A percentile compares a stretch with the other conserved stretches of the same genome.
phyloP scores from a whole-genome alignment of 2,888 invertebrate species.

The Sarcophaga caerulescens region DNA sequence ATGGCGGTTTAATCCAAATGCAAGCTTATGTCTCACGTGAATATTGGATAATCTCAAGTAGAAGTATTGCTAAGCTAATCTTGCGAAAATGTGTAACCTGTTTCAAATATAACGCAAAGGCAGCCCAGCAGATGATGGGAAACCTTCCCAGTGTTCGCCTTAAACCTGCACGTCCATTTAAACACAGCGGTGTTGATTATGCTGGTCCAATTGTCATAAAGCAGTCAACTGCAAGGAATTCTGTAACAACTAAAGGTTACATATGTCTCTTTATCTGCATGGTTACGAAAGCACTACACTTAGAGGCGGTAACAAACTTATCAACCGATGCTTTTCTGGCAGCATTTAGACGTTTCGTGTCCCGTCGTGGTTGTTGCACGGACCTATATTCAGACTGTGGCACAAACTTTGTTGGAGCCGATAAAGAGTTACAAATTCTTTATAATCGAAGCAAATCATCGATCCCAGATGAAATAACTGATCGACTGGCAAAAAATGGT shows the following conservation, averaged over 20 bases:
- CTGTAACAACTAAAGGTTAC: too few relatives aligned
- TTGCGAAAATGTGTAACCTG: conserved; percentile 39
- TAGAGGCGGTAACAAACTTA: conserved; percentile 62
- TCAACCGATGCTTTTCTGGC: conserved; percentile 59
- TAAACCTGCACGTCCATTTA: conserved; percentile 25
- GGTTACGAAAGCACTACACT: conserved; percentile 61
- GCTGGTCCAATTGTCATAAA: neutral
- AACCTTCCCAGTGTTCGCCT: conserved; percentile 62
- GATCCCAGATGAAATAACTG: neutral
- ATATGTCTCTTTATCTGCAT: conserved; percentile 65
- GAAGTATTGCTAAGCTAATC: conserved; percentile 32
- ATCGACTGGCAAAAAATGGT: neutral
- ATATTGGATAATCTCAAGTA: conserved; percentile 47
- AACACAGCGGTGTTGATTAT: neutral
- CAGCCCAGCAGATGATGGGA: conserved; percentile 10
- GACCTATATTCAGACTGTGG: conserved; percentile 54
- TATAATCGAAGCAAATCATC: too few relatives aligned
- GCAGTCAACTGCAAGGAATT: neutral
- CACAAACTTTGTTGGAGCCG: conserved; percentile 53
- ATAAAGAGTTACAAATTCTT: neutral
- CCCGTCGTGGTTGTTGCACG: conserved; percentile 55
- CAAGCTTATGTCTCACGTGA: conserved; percentile 36
- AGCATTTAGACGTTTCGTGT: conserved; percentile 57
- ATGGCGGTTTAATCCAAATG: conserved; percentile 48
- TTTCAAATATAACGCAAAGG: conserved; percentile 36